Conservation (phyloP, 2,888 invertebrate genomes). For the Pristionchus maxplancki region DNA sequence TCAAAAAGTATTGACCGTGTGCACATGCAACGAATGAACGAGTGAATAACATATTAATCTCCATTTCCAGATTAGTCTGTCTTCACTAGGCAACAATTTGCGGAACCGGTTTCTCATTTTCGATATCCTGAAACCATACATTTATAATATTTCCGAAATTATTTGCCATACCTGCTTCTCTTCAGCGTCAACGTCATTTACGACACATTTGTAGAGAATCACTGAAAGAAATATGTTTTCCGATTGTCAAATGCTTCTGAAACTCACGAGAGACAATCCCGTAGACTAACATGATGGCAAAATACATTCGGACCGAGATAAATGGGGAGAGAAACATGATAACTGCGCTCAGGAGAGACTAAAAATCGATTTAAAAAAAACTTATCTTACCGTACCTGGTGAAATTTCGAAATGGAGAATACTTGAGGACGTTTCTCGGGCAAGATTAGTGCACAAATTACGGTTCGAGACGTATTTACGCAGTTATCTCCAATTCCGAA, state of each 20-base stretch:
- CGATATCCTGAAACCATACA: background rate
- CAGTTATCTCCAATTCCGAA: conserved; percentile 2
- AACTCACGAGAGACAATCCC: background rate
- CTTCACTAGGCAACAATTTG: background rate
- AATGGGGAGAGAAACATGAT: conserved; percentile 9
- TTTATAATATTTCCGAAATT: background rate
- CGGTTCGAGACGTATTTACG: conserved; percentile 1
- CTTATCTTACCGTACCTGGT: background rate
- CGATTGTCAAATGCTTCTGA: background rate
- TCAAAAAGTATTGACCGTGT: too few species aligned
- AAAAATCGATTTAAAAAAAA: background rate
- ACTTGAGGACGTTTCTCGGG: conserved; percentile 1
- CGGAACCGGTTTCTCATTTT: background rate
- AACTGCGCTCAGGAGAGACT: background rate
- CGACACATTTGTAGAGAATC: background rate
- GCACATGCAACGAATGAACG: too few species aligned
- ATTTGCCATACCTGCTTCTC: background rate
- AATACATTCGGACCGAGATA: background rate
- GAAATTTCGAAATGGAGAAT: background rate
- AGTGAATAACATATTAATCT: too few species aligned
- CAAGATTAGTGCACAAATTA: background rate
- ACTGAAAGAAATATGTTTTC: background rate
- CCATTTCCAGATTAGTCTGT: too few species aligned
- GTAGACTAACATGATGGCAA: background rate
- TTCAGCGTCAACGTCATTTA: background rate